These are phyloP conservation scores for Conomelus anceps DNA, from an alignment of 2,888 invertebrate genomes.

Conservation along the genomic window DNA sequence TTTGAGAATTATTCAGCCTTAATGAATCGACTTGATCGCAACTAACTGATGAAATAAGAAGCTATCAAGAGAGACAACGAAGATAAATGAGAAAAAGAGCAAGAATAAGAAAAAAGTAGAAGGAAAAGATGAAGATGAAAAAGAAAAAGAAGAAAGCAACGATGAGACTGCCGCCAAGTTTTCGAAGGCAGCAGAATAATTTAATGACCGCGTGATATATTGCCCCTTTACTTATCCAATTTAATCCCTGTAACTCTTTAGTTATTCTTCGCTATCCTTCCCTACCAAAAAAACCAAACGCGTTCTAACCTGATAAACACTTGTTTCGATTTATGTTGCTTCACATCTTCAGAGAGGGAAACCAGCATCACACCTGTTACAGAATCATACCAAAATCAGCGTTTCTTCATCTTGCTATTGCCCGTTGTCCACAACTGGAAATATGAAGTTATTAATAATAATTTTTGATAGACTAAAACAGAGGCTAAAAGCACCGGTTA, in stretches of 20 bases:
- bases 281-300: not conserved
- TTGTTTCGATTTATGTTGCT: not conserved
- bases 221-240: not conserved
- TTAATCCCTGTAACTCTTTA: not conserved
- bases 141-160: not conserved
- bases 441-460: too few relatives aligned
- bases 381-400: too few relatives aligned
- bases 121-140: not conserved
- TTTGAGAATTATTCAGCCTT: too few relatives aligned
- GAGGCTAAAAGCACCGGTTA: too few relatives aligned
- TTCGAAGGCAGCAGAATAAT: not conserved
- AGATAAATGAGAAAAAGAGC: not conserved
- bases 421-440: too few relatives aligned
- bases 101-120: not conserved
- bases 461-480: too few relatives aligned
- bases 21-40: too few relatives aligned
- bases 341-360: not conserved
- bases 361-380: not conserved
- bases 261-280: not conserved
- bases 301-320: not conserved
- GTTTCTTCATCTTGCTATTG: too few relatives aligned
- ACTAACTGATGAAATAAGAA: not conserved
- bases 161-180: not conserved
- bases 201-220: not conserved
- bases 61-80: not conserved